Evolutionary conservation across 2,888 invertebrate genomes (phyloP).

Genomic region (Pammene aurita): DNA sequence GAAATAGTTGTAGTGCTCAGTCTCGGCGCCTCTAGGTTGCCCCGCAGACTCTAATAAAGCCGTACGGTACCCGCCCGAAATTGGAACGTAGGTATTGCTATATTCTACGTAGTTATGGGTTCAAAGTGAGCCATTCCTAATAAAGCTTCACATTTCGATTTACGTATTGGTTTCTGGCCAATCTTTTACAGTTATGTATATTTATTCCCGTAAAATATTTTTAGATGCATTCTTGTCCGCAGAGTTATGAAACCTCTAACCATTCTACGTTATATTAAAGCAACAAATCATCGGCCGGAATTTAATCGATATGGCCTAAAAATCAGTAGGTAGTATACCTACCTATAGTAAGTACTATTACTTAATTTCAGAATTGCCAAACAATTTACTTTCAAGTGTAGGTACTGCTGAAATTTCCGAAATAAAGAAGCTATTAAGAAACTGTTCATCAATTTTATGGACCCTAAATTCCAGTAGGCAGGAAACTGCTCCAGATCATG

Average conservation of each 20-base stretch:
- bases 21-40: slow-evolving; percentile 31
- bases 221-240: slow-evolving; percentile 6
- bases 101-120: slow-evolving; percentile 8
- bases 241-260: slow-evolving; percentile 12
- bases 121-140: slow-evolving; percentile 20
- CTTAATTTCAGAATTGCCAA: slow-evolving; percentile 26
- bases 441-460: slow-evolving; percentile 79
- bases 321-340: slow-evolving; percentile 12
- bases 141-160: slow-evolving; percentile 1
- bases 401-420: slow-evolving; percentile 31
- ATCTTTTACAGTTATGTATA: not conserved
- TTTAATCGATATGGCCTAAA: slow-evolving; percentile 31
- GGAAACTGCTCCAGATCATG: slow-evolving; percentile 75
- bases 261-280: slow-evolving; percentile 29
- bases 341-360: not conserved
- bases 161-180: not conserved
- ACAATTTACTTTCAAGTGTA: slow-evolving; percentile 18
- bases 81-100: slow-evolving; percentile 38
- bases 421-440: slow-evolving; percentile 67
- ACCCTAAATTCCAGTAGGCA: slow-evolving; percentile 74
- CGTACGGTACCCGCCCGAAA: slow-evolving; percentile 24
- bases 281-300: slow-evolving; percentile 30
- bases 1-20: slow-evolving; percentile 26
- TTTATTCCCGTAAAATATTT: slow-evolving; percentile 4
- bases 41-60: slow-evolving; percentile 37